Evolutionary conservation across 1,140 invertebrate species (phyloP), one percentile per base, ranked within the genome.

Genomic region (Lordiphosa collinella): DNA sequence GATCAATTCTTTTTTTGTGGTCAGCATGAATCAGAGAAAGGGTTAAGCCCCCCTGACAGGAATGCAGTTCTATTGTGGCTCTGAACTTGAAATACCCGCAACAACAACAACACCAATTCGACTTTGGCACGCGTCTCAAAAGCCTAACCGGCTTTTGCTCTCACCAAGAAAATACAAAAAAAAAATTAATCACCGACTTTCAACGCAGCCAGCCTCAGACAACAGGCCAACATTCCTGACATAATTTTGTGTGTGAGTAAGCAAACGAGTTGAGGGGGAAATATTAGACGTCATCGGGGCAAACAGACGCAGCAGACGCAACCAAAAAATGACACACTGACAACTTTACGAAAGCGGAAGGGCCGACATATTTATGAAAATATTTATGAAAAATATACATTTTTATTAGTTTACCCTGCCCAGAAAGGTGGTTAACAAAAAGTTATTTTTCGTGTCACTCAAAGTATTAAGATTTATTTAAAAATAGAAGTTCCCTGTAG

Each of bases 191-290:
- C 67, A 69, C 55, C 34, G 53, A 76, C 70, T 71, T 80, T 67
- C 70, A 66, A 62, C 64, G 29, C 34, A 48, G 40, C 48, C 25
- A 35, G 43, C 52, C 36, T 7, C 38, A 29, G 49, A 50, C 43
- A 57, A 65, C 57, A 55, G 58, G 50, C 79, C 73, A 78, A 73
- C 78, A 84, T 84, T 84, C 78, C 78, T 85, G 78, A 78, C 78
- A 84, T 84, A 84, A 84, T 84, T 84, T 65, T 50, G 68, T 73
- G 54, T 84, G 78, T 84, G 79, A 84, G 63, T 84, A 84, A 84
- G 78, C 78, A 84, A 84, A 84, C 78, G 63, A 76, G 79, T 84
- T 84, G 68, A 3, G 18, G 22, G 78, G 61, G 36, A 70, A 84
- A 70, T 70, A 82, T 82, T 82, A 82, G 72, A 84, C 72, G 78